Evolutionary conservation across 2,888 invertebrate species (phyloP).

Genomic region (Lypha dubia): DNA sequence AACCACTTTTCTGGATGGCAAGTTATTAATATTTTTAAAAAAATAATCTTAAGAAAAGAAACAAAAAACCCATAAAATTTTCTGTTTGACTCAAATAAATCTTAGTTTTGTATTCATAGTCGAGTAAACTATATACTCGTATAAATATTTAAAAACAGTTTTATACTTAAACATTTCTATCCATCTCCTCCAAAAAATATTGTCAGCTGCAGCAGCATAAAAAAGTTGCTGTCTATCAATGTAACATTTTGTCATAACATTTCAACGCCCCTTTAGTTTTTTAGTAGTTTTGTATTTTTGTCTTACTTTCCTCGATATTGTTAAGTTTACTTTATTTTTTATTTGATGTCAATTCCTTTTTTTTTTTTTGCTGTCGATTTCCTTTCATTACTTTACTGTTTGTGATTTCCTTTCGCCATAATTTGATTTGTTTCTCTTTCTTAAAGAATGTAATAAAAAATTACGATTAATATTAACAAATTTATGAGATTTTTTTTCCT

Average conservation of each 20-base stretch:
- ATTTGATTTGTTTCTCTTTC: slow-evolving; percentile 64
- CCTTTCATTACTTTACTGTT: slow-evolving; percentile 60
- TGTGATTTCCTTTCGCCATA: slow-evolving; percentile 71
- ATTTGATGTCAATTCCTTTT: slow-evolving; percentile 13
- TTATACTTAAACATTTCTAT: slow-evolving; percentile 35
- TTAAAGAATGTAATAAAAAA: slow-evolving; percentile 63
- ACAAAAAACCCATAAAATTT: slow-evolving; percentile 63
- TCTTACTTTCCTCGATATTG: slow-evolving; percentile 7
- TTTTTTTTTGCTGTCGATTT: slow-evolving; percentile 58
- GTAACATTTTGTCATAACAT: slow-evolving; percentile 69
- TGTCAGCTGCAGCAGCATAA: slow-evolving; percentile 57
- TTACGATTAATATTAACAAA: slow-evolving; percentile 68
- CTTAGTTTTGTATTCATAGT: slow-evolving; percentile 48
- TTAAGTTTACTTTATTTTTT: slow-evolving; percentile 10
- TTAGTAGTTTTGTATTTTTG: slow-evolving; percentile 56
- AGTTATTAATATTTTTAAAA: slow-evolving; percentile 59
- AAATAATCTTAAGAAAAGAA: slow-evolving; percentile 7
- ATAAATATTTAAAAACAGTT: slow-evolving; percentile 43
- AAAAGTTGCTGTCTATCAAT: slow-evolving; percentile 47
- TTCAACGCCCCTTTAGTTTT: slow-evolving; percentile 70
- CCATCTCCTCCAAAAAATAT: slow-evolving; percentile 28
- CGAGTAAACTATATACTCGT: slow-evolving; percentile 8
- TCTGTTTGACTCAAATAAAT: slow-evolving; percentile 70
- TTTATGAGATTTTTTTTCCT: slow-evolving; percentile 63
- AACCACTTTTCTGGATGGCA: slow-evolving; percentile 49